A percentile compares a stretch with the other conserved stretches of the same genome.
These are phyloP conservation scores for Corapipo altera DNA, from an alignment of 2,113 vertebrate genomes.

Conservation along the genomic window DNA sequence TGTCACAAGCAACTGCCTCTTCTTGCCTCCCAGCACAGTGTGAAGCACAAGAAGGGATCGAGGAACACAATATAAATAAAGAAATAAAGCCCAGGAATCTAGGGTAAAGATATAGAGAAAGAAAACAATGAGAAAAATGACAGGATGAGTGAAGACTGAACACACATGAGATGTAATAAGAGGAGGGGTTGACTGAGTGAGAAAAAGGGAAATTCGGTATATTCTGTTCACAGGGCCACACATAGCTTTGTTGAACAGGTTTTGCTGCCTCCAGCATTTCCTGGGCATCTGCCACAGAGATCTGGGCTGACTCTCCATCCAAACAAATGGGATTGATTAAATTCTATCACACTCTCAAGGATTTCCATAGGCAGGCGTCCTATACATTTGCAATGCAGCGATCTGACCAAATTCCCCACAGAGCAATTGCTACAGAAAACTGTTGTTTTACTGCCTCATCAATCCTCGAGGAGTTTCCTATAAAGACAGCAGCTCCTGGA, in stretches of 20 bases:
- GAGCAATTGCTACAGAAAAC: not conserved
- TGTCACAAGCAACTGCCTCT: not conserved
- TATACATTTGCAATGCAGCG: not conserved
- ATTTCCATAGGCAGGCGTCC: not conserved
- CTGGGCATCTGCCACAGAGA: not conserved
- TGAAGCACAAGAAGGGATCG: not conserved
- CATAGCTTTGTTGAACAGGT: not conserved
- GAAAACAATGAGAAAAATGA: not conserved
- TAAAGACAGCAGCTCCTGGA: constrained; percentile 34
- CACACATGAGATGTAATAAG: not conserved
- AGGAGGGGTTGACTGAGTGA: fast-evolving
- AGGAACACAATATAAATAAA: not conserved
- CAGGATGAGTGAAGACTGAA: not conserved
- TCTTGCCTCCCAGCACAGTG: not conserved
- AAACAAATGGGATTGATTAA: constrained; percentile 30
- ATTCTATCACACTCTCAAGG: not conserved
- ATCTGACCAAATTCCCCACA: not conserved
- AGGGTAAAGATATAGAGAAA: not conserved
- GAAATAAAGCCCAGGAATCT: not conserved
- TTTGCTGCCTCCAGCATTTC: not conserved
- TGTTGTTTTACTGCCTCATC: not conserved
- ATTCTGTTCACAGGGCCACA: not conserved
- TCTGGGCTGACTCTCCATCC: not conserved
- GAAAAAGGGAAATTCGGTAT: not conserved
- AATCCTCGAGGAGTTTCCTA: not conserved